Evolutionary conservation across 2,888 invertebrate genomes (phyloP).

Genomic region (Pseudococcus jackbeardsleyi): DNA sequence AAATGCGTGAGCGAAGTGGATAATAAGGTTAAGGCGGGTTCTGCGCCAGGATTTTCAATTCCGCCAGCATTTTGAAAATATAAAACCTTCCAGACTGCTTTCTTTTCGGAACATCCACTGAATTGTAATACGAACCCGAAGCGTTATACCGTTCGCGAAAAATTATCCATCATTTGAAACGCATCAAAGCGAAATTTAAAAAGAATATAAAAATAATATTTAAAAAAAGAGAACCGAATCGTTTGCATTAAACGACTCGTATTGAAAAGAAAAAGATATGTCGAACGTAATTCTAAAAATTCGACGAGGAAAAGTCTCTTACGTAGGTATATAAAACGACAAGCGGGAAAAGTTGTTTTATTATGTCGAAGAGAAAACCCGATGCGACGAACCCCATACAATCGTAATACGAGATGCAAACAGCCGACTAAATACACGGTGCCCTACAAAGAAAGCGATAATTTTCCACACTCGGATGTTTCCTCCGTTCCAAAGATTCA

Average conservation of each 20-base stretch:
- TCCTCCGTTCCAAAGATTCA: not conserved
- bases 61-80: not conserved
- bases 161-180: constrained; percentile 50
- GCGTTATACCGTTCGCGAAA: not conserved
- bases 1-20: not conserved
- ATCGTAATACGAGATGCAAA: constrained; percentile 56
- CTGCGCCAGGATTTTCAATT: not conserved
- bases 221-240: not conserved
- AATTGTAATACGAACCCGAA: not conserved
- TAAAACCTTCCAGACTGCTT: not conserved
- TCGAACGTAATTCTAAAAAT: constrained; percentile 38
- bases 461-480: not conserved
- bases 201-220: constrained; percentile 23
- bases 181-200: constrained; percentile 39
- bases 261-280: constrained; percentile 33
- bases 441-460: constrained; percentile 28
- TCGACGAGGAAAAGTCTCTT: constrained; percentile 21
- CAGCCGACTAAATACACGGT: constrained; percentile 38
- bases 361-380: not conserved
- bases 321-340: too few species aligned
- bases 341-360: constrained; percentile 41
- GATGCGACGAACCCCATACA: not conserved
- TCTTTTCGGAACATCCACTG: not conserved
- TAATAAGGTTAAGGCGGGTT: not conserved
- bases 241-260: constrained; percentile 38